Evolutionary conservation across 2,888 invertebrate species (phyloP), one percentile per base, ranked within the genome.

Genomic region (Xanthorhoe spadicearia): DNA sequence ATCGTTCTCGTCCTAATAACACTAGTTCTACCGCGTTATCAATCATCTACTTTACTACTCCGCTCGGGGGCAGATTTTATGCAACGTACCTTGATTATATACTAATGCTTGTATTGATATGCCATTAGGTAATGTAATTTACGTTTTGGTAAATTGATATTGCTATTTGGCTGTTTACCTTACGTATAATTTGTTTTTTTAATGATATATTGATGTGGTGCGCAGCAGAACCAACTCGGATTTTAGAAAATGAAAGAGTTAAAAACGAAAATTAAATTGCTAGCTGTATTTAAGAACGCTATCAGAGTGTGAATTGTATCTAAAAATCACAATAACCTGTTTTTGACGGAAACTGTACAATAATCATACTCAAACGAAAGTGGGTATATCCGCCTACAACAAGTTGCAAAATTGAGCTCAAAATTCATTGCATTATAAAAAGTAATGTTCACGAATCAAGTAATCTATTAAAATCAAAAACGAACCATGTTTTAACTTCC

Each of bases 1-100:
- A 63, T 6, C 82, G 69, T 50, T 69, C 35, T 77, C 84, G 77
- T 88, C 89, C 78, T 81, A 59, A 63, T 64, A 73, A 82, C 82
- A 81, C 84, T 83, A 83, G 84, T 85, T 84, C 83, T 86, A 80
- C 85, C 86, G 86, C 83, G 80, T 87, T 90, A 90, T 91, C 89
- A 90, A 90, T 92, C 89, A 90, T 85, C 79, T 83, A 85, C 83
- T 87, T 89, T 86, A 90, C 84, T 83, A 83, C 84, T 83, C 78
- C 71, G 83, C 81, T 81, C 69, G 69, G 74, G 77, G 83, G 79
- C 77, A 65, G 77, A 80, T 79, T 89, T 87, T 87, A 87, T 87
- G 88, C 85, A 89, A 90, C 81, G 73, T 15, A 59, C 63, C 59
- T 64, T 61, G 53, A 64, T 61, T 64, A 63, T 61, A 68, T 53